Evolutionary conservation across 2,888 invertebrate genomes (phyloP).

Genomic region (Cheilosia scutellata): DNA sequence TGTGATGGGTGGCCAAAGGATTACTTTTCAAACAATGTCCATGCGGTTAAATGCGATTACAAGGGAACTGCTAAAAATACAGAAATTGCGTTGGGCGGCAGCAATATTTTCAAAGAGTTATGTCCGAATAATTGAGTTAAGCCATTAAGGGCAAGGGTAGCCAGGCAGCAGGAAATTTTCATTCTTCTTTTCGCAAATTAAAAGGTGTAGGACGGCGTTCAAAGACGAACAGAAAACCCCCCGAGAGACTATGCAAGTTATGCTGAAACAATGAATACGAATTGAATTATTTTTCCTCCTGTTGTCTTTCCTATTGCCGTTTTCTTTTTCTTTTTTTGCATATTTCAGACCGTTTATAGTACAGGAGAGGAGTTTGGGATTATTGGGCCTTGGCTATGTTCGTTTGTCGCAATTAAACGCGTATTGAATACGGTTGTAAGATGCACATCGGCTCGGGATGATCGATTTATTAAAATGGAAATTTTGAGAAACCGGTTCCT

Average conservation of each 20-base stretch:
- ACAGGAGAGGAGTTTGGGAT: not conserved
- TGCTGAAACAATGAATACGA: slow-evolving; percentile 45
- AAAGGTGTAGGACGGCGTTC: slow-evolving; percentile 32
- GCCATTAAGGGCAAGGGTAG: slow-evolving; percentile 37
- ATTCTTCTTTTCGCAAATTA: slow-evolving; percentile 17
- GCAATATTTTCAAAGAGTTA: slow-evolving; percentile 60
- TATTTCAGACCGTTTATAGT: not conserved
- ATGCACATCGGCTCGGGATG: too few species aligned
- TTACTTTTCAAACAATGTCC: slow-evolving; percentile 55
- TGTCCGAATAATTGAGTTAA: slow-evolving; percentile 73
- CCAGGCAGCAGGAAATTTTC: slow-evolving; percentile 13
- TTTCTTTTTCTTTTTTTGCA: slow-evolving; percentile 1
- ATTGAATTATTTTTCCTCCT: slow-evolving; percentile 53
- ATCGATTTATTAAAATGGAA: too few species aligned
- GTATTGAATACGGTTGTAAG: too few species aligned
- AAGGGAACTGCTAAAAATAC: slow-evolving; percentile 15
- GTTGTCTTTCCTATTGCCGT: slow-evolving; percentile 11
- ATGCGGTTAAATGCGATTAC: slow-evolving; percentile 41
- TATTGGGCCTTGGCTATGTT: not conserved
- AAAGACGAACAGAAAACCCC: slow-evolving; percentile 5
- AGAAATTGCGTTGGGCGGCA: not conserved
- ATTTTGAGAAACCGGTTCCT: too few species aligned
- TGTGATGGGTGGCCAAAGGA: slow-evolving; percentile 45
- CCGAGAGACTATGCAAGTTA: slow-evolving; percentile 8
- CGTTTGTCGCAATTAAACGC: not conserved